A percentile compares a stretch with the other conserved stretches of the same genome.
These are phyloP conservation scores for Drosophila subpulchrella DNA, from an alignment of 1,140 invertebrate genomes.

Conservation along the genomic window DNA sequence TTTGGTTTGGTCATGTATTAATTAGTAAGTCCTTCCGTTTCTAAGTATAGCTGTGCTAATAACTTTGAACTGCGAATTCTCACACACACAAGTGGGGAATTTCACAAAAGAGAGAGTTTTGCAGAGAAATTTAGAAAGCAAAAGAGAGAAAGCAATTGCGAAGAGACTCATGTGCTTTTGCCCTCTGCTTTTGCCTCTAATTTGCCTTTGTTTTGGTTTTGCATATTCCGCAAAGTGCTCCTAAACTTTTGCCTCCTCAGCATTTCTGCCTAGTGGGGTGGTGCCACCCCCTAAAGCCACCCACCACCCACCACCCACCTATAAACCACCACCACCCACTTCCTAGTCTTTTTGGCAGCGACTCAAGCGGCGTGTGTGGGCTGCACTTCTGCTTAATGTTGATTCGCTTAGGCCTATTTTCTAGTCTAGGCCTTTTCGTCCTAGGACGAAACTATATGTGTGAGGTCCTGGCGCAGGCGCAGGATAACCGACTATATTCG, in stretches of 20 bases:
- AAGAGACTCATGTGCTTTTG: not conserved
- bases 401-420: slow-evolving; percentile 76
- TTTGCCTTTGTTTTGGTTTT: slow-evolving; percentile 61
- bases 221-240: slow-evolving; percentile 45
- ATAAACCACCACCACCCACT: slow-evolving; percentile 1
- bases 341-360: slow-evolving; percentile 59
- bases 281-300: not conserved
- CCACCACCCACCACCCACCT: not conserved
- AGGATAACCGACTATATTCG: slow-evolving; percentile 31
- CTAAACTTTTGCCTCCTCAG: slow-evolving; percentile 38
- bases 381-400: slow-evolving; percentile 73
- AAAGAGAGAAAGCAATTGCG: not conserved
- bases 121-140: not conserved
- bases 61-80: slow-evolving; percentile 5
- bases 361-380: slow-evolving; percentile 58
- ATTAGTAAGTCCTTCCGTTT: slow-evolving; percentile 7
- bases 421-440: slow-evolving; percentile 21
- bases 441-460: slow-evolving; percentile 25
- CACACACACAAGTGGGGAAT: not conserved
- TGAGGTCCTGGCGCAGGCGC: slow-evolving; percentile 63
- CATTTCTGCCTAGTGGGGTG: slow-evolving; percentile 8
- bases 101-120: not conserved
- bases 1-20: slow-evolving; percentile 3
- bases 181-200: slow-evolving; percentile 45
- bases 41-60: slow-evolving; percentile 2